Evolutionary conservation across 2,113 vertebrate species (phyloP), one percentile per base, ranked within the genome.

Genomic region (Gulo gulo): DNA sequence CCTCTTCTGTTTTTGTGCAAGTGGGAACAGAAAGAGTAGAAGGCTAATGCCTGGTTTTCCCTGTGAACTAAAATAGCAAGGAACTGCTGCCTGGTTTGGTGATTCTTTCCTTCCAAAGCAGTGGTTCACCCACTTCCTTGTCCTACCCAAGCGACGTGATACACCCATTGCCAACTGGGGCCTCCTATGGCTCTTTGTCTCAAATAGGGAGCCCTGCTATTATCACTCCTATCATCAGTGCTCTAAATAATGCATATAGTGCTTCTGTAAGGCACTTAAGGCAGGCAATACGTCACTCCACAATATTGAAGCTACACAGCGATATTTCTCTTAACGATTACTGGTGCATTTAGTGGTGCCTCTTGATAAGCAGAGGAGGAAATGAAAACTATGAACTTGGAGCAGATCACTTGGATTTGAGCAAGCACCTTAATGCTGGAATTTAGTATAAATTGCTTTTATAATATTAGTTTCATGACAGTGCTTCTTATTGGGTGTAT

Each of bases 381-480:
- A 69, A 61, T 78, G 59, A 69, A 97, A 94, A 65, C 69, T 13
- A 3, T 45, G 83, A 92, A 81, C 80, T 78, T 67, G 57, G 42
- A 86, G 71, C 29, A 88, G 34, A 91, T 89, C 42, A 18, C 45
- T 86, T 83, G 47, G 55, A 83, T 93, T 73, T 88, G 65, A 88
- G 59, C 36, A 88, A 79, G 67, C 5, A 42, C 89, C 36, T 47
- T 76, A n/a, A 84, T 45, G 65, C 29, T 59, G 47, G 79, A 29
- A 86, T 94, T 83, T 45, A 39, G 57, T 42, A 15, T 63, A 3
- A 96, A 98, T 59, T 12, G 29, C 87, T 97, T 95, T 76, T 71
- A 16, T 95, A 93, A 79, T 85, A 63, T 92, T 98, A 4, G 78
- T 18, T 88, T 88, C 86, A 85, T 88, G 94, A 73, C 95, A 61